These are phyloP conservation scores for Petrocephalus sullivani DNA, from an alignment of 2,797 vertebrate genomes.

Conservation along the genomic window DNA sequence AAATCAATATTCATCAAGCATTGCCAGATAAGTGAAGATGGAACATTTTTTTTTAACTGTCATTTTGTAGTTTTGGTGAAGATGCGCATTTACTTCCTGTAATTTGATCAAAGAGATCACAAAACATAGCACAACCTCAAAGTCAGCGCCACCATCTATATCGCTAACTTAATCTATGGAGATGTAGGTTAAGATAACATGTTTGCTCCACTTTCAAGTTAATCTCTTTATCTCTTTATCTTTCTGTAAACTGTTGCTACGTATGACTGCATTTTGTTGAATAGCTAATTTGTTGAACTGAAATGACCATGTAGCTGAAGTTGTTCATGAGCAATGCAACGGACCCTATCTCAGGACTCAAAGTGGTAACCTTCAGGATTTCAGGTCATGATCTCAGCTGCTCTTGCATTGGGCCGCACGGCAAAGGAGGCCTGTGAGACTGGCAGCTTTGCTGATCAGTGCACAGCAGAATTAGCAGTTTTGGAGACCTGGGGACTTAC, in stretches of 20 bases:
- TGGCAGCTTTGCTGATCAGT: not conserved
- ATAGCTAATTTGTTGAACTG: not conserved
- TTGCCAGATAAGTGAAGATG: not conserved
- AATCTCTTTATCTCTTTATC: slow-evolving; percentile 20
- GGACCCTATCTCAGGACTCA: not conserved
- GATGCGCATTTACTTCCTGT: not conserved
- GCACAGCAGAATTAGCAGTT: not conserved
- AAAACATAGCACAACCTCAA: not conserved
- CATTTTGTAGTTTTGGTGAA: not conserved
- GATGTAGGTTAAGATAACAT: not conserved
- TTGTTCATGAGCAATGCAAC: not conserved
- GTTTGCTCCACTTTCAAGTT: not conserved
- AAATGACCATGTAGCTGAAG: not conserved
- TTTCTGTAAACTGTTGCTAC: not conserved
- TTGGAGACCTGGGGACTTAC: not conserved
- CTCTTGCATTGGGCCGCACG: not conserved
- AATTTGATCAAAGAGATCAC: not conserved
- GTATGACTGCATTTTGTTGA: not conserved
- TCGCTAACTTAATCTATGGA: not conserved
- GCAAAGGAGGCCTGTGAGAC: not conserved
- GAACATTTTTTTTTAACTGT: not conserved
- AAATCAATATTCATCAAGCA: too few species aligned
- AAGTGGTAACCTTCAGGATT: not conserved
- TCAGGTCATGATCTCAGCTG: not conserved
- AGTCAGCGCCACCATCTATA: not conserved